phyloP scores from a whole-genome alignment of 2,113 vertebrate genomes.

The Prietella phreatophila region DNA sequence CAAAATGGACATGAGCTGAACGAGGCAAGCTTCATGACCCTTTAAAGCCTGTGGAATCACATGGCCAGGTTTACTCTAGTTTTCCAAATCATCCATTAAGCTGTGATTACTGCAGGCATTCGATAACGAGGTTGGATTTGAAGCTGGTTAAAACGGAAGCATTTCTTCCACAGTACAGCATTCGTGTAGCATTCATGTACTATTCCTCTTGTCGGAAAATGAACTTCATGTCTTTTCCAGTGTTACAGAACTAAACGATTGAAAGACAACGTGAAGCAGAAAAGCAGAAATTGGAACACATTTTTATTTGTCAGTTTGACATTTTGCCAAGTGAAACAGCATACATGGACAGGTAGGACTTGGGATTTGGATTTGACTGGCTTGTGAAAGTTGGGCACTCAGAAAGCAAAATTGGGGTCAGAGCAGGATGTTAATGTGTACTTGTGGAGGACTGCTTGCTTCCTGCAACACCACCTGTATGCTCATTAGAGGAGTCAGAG shows the following conservation, averaged over 20 bases:
- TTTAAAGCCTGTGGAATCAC: neutral
- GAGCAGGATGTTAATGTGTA: neutral
- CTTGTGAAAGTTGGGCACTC: neutral
- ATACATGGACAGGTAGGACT: neutral
- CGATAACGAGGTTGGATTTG: neutral
- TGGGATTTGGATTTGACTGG: neutral
- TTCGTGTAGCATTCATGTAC: neutral
- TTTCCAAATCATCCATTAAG: neutral
- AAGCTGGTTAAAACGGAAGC: neutral
- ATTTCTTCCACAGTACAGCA: neutral
- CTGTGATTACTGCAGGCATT: neutral
- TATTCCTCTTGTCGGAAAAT: neutral
- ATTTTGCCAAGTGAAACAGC: neutral
- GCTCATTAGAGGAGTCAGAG: neutral
- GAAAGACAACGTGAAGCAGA: neutral
- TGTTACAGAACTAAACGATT: neutral
- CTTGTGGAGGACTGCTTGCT: neutral
- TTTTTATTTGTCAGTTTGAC: neutral
- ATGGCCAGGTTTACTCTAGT: neutral
- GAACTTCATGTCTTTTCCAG: neutral
- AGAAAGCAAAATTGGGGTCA: neutral
- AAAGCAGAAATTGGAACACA: neutral
- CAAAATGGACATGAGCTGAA: too few species aligned
- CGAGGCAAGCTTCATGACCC: too few species aligned
- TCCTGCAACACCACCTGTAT: neutral